Conservation (phyloP, 2,113 vertebrate species). For the Sinosuthora webbiana region DNA sequence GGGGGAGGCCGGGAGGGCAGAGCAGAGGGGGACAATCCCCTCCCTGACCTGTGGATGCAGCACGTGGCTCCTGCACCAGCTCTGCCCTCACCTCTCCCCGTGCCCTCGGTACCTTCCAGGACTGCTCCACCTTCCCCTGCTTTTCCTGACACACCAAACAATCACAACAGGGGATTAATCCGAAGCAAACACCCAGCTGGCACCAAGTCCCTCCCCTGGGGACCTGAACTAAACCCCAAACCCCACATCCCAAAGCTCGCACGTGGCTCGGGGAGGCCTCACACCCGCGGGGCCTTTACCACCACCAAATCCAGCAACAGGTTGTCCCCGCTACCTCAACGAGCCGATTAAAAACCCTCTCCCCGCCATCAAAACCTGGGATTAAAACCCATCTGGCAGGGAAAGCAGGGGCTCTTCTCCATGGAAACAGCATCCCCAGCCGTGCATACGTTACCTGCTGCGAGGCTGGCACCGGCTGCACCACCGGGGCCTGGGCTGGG, state of each 20-base stretch:
- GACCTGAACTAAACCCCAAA: neutral
- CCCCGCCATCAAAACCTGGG: neutral
- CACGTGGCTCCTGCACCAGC: neutral
- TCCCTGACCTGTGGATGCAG: neutral
- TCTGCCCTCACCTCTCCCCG: neutral
- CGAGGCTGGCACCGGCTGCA: slow-evolving; percentile 90
- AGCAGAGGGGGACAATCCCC: neutral
- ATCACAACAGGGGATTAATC: neutral
- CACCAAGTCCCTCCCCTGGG: neutral
- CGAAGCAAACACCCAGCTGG: neutral
- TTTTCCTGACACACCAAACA: neutral
- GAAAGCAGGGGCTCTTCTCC: neutral
- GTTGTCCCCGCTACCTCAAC: neutral
- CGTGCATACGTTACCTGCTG: slow-evolving; percentile 84
- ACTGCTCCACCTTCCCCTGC: neutral
- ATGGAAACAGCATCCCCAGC: neutral
- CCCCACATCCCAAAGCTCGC: neutral
- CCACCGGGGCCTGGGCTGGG: slow-evolving; percentile 85
- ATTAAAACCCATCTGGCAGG: neutral
- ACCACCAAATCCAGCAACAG: neutral
- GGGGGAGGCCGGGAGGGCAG: too few relatives aligned
- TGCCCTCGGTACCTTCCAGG: neutral
- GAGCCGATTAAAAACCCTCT: neutral
- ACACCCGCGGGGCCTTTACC: neutral
- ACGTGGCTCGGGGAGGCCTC: accelerated